These are phyloP conservation scores for Dipodomys spectabilis DNA, from an alignment of 2,113 vertebrate genomes.

Conservation along the genomic window DNA sequence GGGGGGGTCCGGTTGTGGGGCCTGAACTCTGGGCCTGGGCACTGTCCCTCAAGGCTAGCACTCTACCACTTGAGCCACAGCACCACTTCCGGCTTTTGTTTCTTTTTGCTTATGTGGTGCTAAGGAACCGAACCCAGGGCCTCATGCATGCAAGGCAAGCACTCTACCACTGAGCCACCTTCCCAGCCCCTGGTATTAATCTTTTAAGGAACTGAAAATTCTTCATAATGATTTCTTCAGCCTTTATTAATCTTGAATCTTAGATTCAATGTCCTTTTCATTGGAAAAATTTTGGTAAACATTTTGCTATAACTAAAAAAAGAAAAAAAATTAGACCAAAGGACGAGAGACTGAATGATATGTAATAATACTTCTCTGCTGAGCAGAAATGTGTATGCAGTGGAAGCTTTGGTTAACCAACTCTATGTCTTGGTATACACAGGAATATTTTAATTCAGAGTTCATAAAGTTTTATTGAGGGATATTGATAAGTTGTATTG, in stretches of 20 bases:
- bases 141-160: too few species aligned
- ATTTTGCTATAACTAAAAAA: neutral
- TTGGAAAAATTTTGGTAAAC: neutral
- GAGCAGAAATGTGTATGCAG: neutral
- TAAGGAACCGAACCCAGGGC: too few species aligned
- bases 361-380: neutral
- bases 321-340: neutral
- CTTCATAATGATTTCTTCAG: neutral
- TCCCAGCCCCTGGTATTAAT: neutral
- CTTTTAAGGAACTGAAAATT: constrained; percentile 6
- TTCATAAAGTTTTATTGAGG: neutral
- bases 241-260: neutral
- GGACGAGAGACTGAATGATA: neutral
- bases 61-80: too few species aligned
- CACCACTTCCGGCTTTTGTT: too few species aligned
- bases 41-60: too few species aligned
- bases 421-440: neutral
- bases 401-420: neutral
- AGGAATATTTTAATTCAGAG: neutral
- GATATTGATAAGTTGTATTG: neutral
- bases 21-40: too few species aligned
- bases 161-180: too few species aligned
- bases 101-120: too few species aligned
- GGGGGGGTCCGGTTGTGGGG: too few species aligned
- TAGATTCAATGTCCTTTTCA: neutral